Percentiles rank a stretch among this genome's conserved stretches.
These are phyloP conservation scores for Vanessa tameamea DNA, from an alignment of 1,140 invertebrate genomes.

Conservation along the genomic window DNA sequence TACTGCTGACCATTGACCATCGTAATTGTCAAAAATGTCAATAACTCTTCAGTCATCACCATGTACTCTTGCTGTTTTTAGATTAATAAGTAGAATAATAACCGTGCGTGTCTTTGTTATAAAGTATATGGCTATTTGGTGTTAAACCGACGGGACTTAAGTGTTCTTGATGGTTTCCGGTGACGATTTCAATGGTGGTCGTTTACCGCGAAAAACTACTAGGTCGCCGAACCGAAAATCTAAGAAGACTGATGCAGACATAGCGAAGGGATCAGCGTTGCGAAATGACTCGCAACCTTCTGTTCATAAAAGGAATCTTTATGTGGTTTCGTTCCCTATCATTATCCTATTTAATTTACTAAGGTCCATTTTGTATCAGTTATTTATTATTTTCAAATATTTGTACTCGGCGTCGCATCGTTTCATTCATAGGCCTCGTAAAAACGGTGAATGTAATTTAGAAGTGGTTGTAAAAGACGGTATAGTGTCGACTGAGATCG, in stretches of 20 bases:
- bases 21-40: conserved; percentile 56
- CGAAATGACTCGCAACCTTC: conserved; percentile 83
- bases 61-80: conserved; percentile 65
- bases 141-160: conserved; percentile 60
- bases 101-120: conserved; percentile 69
- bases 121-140: conserved; percentile 71
- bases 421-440: conserved; percentile 84
- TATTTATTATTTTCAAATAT: conserved; percentile 92
- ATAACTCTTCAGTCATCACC: conserved; percentile 57
- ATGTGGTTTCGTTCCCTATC: conserved; percentile 91
- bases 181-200: conserved; percentile 81
- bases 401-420: conserved; percentile 88
- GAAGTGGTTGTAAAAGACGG: conserved; percentile 81
- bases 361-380: conserved; percentile 89
- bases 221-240: conserved; percentile 79
- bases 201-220: conserved; percentile 78
- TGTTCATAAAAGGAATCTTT: conserved; percentile 92
- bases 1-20: conserved; percentile 16
- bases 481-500: conserved; percentile 69
- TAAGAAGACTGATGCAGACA: conserved; percentile 78
- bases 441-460: conserved; percentile 82
- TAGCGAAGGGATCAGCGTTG: conserved; percentile 78
- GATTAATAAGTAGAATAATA: conserved; percentile 65
- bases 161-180: conserved; percentile 80
- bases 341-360: conserved; percentile 91